Evolutionary conservation across 2,888 invertebrate species (phyloP).

Genomic region (Eristalinus aeneus): DNA sequence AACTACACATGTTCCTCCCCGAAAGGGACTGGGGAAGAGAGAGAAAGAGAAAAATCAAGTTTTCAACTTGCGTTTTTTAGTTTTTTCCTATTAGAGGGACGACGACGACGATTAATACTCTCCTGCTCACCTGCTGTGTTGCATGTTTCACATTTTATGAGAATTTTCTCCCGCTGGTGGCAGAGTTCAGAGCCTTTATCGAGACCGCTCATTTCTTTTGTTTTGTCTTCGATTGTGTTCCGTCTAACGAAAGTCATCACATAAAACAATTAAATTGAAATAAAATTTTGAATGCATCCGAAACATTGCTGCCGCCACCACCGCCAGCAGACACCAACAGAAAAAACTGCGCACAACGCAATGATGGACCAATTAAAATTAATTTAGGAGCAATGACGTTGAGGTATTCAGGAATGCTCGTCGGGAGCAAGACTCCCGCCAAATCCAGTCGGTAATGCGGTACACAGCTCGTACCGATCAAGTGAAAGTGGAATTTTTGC

Average conservation of each 20-base stretch:
- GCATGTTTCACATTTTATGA: slow-evolving; percentile 67
- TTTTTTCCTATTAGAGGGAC: slow-evolving; percentile 54
- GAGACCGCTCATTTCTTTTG: slow-evolving; percentile 36
- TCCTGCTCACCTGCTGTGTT: slow-evolving; percentile 66
- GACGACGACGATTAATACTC: slow-evolving; percentile 60
- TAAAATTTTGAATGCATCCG: slow-evolving; percentile 47
- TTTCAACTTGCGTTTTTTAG: slow-evolving; percentile 17
- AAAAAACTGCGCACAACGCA: slow-evolving; percentile 5
- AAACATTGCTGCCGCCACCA: neutral
- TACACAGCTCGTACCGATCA: slow-evolving; percentile 7
- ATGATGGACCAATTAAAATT: slow-evolving; percentile 64
- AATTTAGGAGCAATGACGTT: slow-evolving; percentile 61
- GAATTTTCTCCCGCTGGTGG: slow-evolving; percentile 20
- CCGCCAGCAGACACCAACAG: slow-evolving; percentile 3
- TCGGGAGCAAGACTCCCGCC: neutral
- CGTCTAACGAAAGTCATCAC: slow-evolving; percentile 59
- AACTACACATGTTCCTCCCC: slow-evolving; percentile 54
- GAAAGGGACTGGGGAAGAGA: too few relatives aligned
- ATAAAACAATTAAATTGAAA: slow-evolving; percentile 65
- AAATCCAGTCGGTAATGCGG: neutral
- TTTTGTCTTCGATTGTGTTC: slow-evolving; percentile 8
- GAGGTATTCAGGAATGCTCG: slow-evolving; percentile 52
- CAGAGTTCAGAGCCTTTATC: slow-evolving; percentile 27
- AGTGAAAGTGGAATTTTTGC: slow-evolving; percentile 50
- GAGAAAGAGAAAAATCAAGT: slow-evolving; percentile 50